phyloP scores from a whole-genome alignment of 2,113 vertebrate genomes.

The Myrmecobius fasciatus region DNA sequence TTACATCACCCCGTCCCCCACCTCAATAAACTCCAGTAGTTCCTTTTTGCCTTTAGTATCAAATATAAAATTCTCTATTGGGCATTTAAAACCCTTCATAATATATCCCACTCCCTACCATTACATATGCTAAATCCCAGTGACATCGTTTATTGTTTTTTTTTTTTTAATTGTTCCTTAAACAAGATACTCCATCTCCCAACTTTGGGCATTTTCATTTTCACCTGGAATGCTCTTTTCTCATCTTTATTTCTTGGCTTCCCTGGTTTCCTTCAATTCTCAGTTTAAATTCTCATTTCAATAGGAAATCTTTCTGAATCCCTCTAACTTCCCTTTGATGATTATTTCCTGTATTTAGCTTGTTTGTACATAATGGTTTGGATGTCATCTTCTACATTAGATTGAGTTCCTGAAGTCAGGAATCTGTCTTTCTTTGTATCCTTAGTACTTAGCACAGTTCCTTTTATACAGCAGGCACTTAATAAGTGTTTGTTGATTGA shows the following conservation, averaged over 20 bases:
- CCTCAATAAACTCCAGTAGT: neutral
- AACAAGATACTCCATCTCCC: neutral
- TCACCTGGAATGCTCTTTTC: neutral
- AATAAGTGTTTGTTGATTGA: neutral
- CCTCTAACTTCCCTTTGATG: neutral
- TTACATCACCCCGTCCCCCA: neutral
- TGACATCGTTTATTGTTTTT: neutral
- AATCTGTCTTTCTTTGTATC: neutral
- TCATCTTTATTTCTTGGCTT: neutral
- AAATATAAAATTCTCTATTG: neutral
- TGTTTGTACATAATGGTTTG: neutral
- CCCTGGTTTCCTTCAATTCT: neutral
- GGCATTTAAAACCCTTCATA: neutral
- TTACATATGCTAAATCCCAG: neutral
- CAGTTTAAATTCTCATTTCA: neutral
- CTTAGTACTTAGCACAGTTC: neutral
- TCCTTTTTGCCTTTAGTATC: neutral
- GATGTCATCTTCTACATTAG: neutral
- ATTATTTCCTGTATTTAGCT: neutral
- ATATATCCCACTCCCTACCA: neutral
- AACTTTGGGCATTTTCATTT: neutral
- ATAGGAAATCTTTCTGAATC: neutral
- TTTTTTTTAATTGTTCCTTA: neutral
- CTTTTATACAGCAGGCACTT: neutral
- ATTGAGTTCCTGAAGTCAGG: neutral